Evolutionary conservation across 2,888 invertebrate species (phyloP), one percentile per base, ranked within the genome.

Genomic region (Carpatolechia fugitivella): DNA sequence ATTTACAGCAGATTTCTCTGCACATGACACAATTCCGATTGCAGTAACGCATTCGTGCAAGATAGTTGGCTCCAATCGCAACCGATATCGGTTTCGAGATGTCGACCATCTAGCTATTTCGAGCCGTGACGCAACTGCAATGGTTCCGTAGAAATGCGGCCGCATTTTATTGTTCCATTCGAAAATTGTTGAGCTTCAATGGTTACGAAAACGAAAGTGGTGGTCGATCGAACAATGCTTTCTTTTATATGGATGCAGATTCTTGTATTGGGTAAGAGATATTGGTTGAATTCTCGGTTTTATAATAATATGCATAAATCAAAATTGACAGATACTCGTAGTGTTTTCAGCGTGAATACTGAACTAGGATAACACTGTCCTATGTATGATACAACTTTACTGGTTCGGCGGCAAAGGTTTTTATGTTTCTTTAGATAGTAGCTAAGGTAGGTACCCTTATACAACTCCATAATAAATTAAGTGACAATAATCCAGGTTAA

Each of bases 41-140:
- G 24, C 44, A 44, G 13, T 24, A 24, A 44, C 44, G 20, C 24
- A 44, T 44, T 44, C 44, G 44, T 44, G 44, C 44, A n/a, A 44
- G 44, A 44, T 24, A 24, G 24, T 11, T 24, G 3, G 10, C 40
- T 40, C 40, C 24, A 24, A 16, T 35, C 14, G 38, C 13, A 38
- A 18, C 40, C 8, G 40, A 40, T 24, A 24, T 40, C 40, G 40
- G 40, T 40, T 40, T 40, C 40, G 40, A 14, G 40, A 40, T 40
- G 8, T 40, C 40, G 40, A 16, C 40, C 40, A 35, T 11, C n/a
- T 11, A 6, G 35, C 40, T 18, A 40, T 16, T 40, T 40, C 40
- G 18, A 40, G 40, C 18, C 16, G 40, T 40, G 40, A 40, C 18
- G 40, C 10, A 40, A 40, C 40, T 3, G n/a, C 35, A 35, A 35